Percentiles rank a stretch among this genome's conserved stretches.
phyloP scores from a whole-genome alignment of 1,140 invertebrate genomes.

The Camponotus pennsylvanicus region DNA sequence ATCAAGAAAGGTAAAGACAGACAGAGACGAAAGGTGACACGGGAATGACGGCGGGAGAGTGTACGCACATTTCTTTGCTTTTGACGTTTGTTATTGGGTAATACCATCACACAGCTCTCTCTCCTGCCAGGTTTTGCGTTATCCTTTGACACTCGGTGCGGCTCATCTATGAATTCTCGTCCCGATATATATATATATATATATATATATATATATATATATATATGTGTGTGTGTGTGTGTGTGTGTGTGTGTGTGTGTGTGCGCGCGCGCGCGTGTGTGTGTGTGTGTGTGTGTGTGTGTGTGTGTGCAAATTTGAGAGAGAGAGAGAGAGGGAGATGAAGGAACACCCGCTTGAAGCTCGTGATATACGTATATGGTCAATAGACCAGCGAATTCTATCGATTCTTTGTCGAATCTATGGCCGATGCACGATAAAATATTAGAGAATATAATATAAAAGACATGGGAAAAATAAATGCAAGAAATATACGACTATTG shows the following conservation, averaged over 20 bases:
- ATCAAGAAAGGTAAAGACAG: conserved; percentile 53
- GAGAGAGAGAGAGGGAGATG: neutral
- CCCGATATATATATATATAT: neutral
- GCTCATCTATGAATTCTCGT: neutral
- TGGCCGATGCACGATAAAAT: neutral
- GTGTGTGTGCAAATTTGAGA: neutral
- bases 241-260: too few relatives aligned
- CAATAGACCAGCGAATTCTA: neutral
- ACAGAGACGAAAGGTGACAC: conserved; percentile 43
- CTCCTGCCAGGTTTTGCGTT: conserved; percentile 26
- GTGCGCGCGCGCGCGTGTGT: too few relatives aligned
- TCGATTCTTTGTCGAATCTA: neutral
- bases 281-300: too few relatives aligned
- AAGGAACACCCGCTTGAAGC: conserved; percentile 7
- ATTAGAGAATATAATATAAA: neutral
- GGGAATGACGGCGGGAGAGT: conserved; percentile 47
- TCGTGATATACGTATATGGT: neutral
- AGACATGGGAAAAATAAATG: neutral
- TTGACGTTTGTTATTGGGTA: conserved; percentile 63
- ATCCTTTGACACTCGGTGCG: conserved; percentile 33
- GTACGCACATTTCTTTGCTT: conserved; percentile 61
- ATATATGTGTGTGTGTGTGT: too few relatives aligned
- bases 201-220: neutral
- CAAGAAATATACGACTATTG: neutral
- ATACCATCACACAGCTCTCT: conserved; percentile 43